Base-by-base conservation (phyloP, 2,888 invertebrate genomes). In the Diplazon laetatorius region DNA sequence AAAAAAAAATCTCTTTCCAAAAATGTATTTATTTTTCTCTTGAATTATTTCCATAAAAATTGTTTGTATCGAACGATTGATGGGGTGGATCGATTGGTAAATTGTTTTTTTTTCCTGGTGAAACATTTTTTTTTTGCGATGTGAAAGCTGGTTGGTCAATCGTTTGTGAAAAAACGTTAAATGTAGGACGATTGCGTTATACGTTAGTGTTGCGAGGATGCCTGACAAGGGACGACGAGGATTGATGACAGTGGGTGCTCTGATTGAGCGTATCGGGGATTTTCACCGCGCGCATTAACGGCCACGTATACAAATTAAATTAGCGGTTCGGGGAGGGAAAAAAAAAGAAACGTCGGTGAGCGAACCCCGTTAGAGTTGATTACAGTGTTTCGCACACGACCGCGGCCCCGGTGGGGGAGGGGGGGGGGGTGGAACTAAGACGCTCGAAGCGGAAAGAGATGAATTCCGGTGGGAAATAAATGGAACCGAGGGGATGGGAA, bases 221-320 rank as follows among this genome's bases (percentile, higher is more conserved):
- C 35, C 44, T 44, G 68, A 75, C 68, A 44, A 68, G 22, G 42
- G 35, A 25, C 37, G 25, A 14, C 39, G 22, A 59, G 46, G 46
- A 44, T 44, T 63, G 30, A 62, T 50, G 60, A 70, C 30, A 73
- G 6, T 6, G 30, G 6, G 2, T 30, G 30, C 30, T 6, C 4
- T 6, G 30, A 30, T 30, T 30, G 30, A 30, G 4, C 30, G 30
- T 5, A 2, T 30, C 6, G 2, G 2, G 30, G 30, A 30, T 30
- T 30, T 6, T 2, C 30, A 6, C 2, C 30, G 30, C 30, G 22
- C 25, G 35, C 63, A 44, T 52, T 52, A 35, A 39, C 50, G 46
- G 30, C 30, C 59, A 4, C 20, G 16, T 50, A 25, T 52, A 42
- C 50, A 62, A 62, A 62, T 71, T 52, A 2, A 71, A 71, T 52